Conservation (phyloP, 2,888 invertebrate genomes). For the Tachystola acroxantha region DNA sequence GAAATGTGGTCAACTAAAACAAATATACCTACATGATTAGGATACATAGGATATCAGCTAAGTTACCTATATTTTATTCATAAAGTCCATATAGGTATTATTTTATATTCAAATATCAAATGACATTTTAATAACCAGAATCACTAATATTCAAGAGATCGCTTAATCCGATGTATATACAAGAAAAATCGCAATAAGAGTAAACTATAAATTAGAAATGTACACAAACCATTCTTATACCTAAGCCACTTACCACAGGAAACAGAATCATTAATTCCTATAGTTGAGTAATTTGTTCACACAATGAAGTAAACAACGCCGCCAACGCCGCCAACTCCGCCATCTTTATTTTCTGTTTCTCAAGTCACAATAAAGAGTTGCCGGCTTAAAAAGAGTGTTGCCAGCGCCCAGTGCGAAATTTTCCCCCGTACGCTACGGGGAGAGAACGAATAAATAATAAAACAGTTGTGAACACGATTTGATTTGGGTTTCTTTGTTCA, state of each 20-base stretch:
- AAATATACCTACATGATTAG: no score
- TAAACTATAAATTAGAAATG: no score
- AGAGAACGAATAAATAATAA: constrained; percentile 39
- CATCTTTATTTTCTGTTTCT: constrained; percentile 6
- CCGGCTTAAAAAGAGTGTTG: constrained; percentile 11
- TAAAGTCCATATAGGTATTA: no score
- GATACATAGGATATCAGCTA: no score
- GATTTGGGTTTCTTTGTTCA: constrained; percentile 41
- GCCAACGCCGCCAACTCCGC: background rate
- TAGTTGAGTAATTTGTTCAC: constrained; percentile 6
- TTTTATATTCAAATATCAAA: no score
- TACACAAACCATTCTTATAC: no score
- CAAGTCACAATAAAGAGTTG: constrained; percentile 4
- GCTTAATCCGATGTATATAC: no score
- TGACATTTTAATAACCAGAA: no score
- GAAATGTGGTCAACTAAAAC: no score
- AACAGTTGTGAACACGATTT: constrained; percentile 38
- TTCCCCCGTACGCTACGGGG: constrained; percentile 10
- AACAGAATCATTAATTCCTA: constrained; percentile 2
- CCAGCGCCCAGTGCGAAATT: constrained; percentile 9
- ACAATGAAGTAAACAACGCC: constrained; percentile 1
- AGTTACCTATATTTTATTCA: no score
- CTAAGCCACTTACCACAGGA: background rate
- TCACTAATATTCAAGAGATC: no score
- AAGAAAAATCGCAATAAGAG: no score